Percentiles rank a stretch among this genome's conserved stretches.
Evolutionary conservation across 2,888 invertebrate genomes (phyloP).

Genomic region (Rhagonycha lutea): DNA sequence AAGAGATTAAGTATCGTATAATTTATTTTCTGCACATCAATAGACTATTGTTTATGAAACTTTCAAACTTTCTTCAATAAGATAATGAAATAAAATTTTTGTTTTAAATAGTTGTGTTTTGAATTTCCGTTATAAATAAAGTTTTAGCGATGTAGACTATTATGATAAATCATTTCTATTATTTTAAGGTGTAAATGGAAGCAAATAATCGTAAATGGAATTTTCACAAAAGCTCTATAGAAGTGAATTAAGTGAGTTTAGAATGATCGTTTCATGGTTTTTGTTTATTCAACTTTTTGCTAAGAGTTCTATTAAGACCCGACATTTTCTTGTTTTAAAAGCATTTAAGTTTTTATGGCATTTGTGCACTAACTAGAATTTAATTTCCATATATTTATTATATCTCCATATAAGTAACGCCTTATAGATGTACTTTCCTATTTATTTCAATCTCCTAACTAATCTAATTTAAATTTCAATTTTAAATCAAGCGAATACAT

Average conservation of each 20-base stretch:
- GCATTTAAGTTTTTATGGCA: constrained; percentile 12
- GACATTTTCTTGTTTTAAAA: constrained; percentile 11
- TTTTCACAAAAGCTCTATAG: constrained; percentile 4
- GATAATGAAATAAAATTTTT: constrained; percentile 13
- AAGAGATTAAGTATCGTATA: neutral
- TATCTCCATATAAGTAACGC: neutral
- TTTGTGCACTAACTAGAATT: constrained; percentile 16
- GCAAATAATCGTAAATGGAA: constrained; percentile 11
- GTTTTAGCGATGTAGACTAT: constrained; percentile 12
- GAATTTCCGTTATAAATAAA: constrained; percentile 17
- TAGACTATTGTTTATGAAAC: neutral
- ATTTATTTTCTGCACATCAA: neutral
- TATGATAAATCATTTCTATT: constrained; percentile 21
- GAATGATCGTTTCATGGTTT: constrained; percentile 6
- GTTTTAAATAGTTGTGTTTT: constrained; percentile 15
- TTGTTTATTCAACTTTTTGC: constrained; percentile 11
- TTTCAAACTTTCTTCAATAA: neutral
- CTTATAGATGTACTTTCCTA: neutral
- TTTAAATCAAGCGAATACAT: neutral
- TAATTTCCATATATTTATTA: constrained; percentile 15
- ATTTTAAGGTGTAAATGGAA: constrained; percentile 17
- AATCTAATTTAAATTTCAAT: neutral
- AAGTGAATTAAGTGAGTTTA: constrained; percentile 3
- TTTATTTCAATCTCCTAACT: neutral
- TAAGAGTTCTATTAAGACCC: constrained; percentile 1